Evolutionary conservation across 2,888 invertebrate species (phyloP).

Genomic region (Adela reaumurella): DNA sequence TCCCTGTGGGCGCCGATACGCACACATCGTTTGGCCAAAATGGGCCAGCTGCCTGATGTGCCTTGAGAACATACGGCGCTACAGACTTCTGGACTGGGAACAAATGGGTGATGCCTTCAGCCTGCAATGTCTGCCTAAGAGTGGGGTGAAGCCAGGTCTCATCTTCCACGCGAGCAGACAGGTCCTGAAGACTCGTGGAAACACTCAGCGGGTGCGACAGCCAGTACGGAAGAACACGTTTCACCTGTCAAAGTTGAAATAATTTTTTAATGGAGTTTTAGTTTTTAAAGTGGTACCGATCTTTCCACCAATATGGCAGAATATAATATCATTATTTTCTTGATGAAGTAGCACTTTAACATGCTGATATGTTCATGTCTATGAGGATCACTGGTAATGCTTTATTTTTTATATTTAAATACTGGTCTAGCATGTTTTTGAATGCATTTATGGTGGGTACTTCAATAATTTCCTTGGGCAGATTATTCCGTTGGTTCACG

Average conservation of each 20-base stretch:
- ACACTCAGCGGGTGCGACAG: conserved; percentile 75
- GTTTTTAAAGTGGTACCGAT: neutral
- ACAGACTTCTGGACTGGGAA: conserved; percentile 84
- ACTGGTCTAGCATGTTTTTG: too few species aligned
- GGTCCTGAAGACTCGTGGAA: conserved; percentile 64
- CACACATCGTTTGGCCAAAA: conserved; percentile 86
- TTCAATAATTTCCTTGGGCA: too few species aligned
- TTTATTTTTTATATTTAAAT: too few species aligned
- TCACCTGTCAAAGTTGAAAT: conserved; percentile 46
- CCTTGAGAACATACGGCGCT: conserved; percentile 71
- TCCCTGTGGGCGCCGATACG: conserved; percentile 96
- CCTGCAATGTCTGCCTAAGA: conserved; percentile 60
- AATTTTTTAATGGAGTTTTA: too few species aligned
- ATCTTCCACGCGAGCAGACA: conserved; percentile 50
- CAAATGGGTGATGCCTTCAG: conserved; percentile 69
- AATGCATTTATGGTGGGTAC: too few species aligned
- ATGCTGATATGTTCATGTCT: too few species aligned
- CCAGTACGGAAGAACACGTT: conserved; percentile 84
- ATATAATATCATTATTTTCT: too few species aligned
- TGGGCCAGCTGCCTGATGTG: conserved; percentile 53
- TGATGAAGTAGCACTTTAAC: too few species aligned
- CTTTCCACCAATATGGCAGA: too few species aligned
- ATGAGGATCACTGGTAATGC: too few species aligned
- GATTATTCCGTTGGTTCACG: too few species aligned
- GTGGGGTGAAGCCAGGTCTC: conserved; percentile 60